A percentile compares a stretch with the other conserved stretches of the same genome.
Evolutionary conservation across 2,113 vertebrate species (phyloP).

Genomic region (Lanius ludovicianus): DNA sequence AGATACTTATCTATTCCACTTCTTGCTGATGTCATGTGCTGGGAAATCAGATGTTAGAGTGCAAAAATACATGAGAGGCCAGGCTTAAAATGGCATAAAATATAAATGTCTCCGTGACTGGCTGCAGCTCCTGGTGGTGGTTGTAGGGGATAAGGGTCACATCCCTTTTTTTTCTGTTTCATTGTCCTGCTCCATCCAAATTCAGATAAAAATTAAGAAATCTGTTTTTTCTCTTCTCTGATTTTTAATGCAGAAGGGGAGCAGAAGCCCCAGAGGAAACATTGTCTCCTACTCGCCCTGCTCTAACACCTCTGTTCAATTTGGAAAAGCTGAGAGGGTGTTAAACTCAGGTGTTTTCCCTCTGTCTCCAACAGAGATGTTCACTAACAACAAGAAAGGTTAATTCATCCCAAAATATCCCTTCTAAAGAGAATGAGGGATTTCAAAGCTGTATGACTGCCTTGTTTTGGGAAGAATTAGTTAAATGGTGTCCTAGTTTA

Average conservation of each 20-base stretch:
- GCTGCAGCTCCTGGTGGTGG: not conserved
- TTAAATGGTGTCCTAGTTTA: not conserved
- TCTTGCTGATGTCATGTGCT: constrained; percentile 59
- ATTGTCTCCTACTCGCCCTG: not conserved
- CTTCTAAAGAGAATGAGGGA: not conserved
- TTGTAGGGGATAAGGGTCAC: not conserved
- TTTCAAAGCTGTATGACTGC: not conserved
- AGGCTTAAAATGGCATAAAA: not conserved
- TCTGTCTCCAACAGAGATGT: not conserved
- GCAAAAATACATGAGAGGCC: constrained; percentile 35
- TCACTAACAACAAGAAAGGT: not conserved
- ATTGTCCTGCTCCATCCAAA: not conserved
- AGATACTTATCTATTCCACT: constrained; percentile 56
- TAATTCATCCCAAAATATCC: not conserved
- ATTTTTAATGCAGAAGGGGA: not conserved
- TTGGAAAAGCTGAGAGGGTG: not conserved
- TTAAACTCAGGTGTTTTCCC: not conserved
- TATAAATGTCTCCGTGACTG: not conserved
- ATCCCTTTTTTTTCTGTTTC: not conserved
- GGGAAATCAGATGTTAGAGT: constrained; percentile 51
- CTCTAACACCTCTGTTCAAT: not conserved
- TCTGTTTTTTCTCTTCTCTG: not conserved
- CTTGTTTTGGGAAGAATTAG: not conserved
- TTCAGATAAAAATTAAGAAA: not conserved
- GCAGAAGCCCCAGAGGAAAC: not conserved